Evolutionary conservation across 1,140 invertebrate species (phyloP).

Genomic region (Drosophila persimilis): DNA sequence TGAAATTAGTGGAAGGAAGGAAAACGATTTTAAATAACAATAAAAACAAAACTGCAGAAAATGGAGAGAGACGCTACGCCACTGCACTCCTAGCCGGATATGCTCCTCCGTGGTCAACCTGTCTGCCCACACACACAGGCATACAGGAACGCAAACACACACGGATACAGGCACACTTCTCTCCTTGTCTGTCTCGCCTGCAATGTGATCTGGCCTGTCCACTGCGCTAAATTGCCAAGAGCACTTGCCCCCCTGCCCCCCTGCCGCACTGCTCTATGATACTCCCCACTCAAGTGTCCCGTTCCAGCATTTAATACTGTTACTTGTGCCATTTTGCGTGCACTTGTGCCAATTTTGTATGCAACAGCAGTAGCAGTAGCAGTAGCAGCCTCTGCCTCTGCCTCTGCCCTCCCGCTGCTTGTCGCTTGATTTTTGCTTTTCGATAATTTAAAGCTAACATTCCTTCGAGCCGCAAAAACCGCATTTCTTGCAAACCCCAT

Average conservation of each 20-base stretch:
- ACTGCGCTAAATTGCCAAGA: conserved; percentile 24
- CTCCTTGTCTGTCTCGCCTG: conserved; percentile 1
- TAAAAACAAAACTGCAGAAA: not conserved
- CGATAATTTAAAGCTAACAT: conserved; percentile 69
- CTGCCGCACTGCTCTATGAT: too few relatives aligned
- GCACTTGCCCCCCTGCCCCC: too few relatives aligned
- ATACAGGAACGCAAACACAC: too few relatives aligned
- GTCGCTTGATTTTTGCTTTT: conserved; percentile 67
- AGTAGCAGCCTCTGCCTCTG: too few relatives aligned
- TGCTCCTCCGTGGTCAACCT: conserved; percentile 12
- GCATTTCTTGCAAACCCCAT: conserved; percentile 32
- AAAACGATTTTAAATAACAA: too few relatives aligned
- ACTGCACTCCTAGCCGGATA: conserved; percentile 29
- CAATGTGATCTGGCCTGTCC: conserved; percentile 19
- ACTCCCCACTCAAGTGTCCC: conserved; percentile 27
- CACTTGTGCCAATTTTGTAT: conserved; percentile 73
- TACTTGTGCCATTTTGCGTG: conserved; percentile 72
- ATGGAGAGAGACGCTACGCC: not conserved
- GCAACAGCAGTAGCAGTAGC: conserved; percentile 30
- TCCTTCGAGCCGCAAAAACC: conserved; percentile 73
- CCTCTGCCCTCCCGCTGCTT: conserved; percentile 7
- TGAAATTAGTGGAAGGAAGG: conserved; percentile 3
- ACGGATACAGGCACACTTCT: too few relatives aligned
- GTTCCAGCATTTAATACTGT: conserved; percentile 57
- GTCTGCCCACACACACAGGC: conserved; percentile 30